Evolutionary conservation across 2,888 invertebrate species (phyloP).

Genomic region (Hirtodrosophila duncani): DNA sequence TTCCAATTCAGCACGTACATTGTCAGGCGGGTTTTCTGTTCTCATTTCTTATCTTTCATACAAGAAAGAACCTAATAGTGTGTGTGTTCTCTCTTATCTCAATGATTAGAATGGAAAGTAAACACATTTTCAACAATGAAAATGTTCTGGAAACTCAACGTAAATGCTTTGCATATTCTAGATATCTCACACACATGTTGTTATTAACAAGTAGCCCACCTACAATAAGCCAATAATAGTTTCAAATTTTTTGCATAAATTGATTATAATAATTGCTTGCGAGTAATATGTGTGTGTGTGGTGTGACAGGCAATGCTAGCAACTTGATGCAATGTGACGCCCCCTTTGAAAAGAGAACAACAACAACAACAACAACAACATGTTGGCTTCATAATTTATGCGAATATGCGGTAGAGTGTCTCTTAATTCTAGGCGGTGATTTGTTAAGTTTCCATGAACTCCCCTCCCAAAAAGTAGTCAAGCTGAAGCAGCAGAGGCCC

Average conservation of each 20-base stretch:
- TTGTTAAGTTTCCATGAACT: conserved; percentile 23
- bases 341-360: conserved; percentile 1
- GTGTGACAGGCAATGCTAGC: conserved; percentile 9
- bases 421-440: conserved; percentile 30
- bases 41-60: no score
- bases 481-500: conserved; percentile 4
- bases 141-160: conserved; percentile 1
- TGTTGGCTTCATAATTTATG: conserved; percentile 50
- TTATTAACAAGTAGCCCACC: conserved; percentile 47
- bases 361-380: conserved; percentile 20
- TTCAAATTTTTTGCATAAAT: conserved; percentile 41
- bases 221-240: conserved; percentile 26
- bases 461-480: conserved; percentile 18
- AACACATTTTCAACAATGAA: no score
- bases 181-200: conserved; percentile 29
- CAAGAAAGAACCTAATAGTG: no score
- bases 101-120: conserved; percentile 2
- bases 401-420: conserved; percentile 48
- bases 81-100: no score
- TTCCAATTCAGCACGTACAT: no score
- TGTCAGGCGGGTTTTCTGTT: no score
- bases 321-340: conserved; percentile 9
- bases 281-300: not conserved
- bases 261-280: conserved; percentile 35
- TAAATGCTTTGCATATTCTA: conserved; percentile 34